Evolutionary conservation across 2,888 invertebrate genomes (phyloP), one percentile per base, ranked within the genome.

Genomic region (Ferdinandea cuprea): DNA sequence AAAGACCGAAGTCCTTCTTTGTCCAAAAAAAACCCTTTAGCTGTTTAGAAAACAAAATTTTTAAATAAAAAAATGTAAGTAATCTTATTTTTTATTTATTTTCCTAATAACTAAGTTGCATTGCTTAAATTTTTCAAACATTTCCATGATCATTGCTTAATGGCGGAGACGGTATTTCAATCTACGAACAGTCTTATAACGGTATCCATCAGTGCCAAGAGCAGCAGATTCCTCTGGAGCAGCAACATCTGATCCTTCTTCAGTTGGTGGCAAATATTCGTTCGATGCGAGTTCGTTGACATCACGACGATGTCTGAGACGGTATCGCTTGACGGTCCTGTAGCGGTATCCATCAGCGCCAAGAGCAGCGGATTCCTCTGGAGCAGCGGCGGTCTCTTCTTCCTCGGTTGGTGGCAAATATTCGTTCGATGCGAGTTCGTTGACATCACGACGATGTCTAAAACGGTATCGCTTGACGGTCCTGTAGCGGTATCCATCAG

Each of bases 311-410:
- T n/a, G n/a, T n/a, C n/a, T n/a, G n/a, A n/a, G n/a, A n/a, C n/a
- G n/a, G n/a, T n/a, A n/a, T n/a, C n/a, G n/a, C n/a, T n/a, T n/a
- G n/a, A n/a, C n/a, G n/a, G n/a, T 87, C 86, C 88, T 89, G 86
- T 89, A 89, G 52, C 89, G 89, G 85, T 89, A 89, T 35, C 89
- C 89, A 86, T 89, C 88, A 86, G 88, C 87, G 32, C 85, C 76
- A 5, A 86, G 46, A 8, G 63, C 46, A 46, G n/a, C n/a, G n/a
- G n/a, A n/a, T n/a, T n/a, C n/a, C n/a, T n/a, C n/a, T n/a, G n/a
- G n/a, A n/a, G n/a, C 77, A 13, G 50, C 37, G 11, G 54, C 86
- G 87, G 35, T 87, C 85, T 0, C 88, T 86, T 85, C 87, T 87
- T 87, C 87, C 88, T 19, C n/a, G n/a, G n/a, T n/a, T n/a, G n/a